A percentile compares a stretch with the other conserved stretches of the same genome.
These are phyloP conservation scores for Clarias batrachus DNA, from an alignment of 2,113 vertebrate species.

Conservation along the genomic window DNA sequence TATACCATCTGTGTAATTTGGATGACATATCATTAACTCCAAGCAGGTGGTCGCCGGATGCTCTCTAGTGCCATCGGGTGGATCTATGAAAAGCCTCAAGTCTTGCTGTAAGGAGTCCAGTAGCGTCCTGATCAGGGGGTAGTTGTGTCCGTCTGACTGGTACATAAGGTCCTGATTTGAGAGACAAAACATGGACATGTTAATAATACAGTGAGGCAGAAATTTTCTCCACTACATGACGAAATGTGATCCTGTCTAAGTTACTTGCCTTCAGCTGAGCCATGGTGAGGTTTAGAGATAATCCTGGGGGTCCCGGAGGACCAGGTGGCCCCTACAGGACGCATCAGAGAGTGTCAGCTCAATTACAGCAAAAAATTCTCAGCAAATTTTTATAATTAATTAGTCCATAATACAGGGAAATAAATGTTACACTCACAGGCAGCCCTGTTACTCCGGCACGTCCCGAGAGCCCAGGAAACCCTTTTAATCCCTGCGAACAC, in stretches of 20 bases:
- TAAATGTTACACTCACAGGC: slow-evolving; percentile 69
- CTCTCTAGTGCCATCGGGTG: slow-evolving; percentile 76
- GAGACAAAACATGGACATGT: not conserved
- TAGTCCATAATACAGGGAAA: not conserved
- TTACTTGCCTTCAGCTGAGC: slow-evolving; percentile 70
- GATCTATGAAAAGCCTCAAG: slow-evolving; percentile 67
- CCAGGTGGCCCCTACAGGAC: slow-evolving; percentile 72
- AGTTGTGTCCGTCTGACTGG: slow-evolving; percentile 67
- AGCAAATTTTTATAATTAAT: not conserved
- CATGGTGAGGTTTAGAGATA: slow-evolving; percentile 61
- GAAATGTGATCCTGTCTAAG: not conserved
- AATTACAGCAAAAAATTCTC: not conserved
- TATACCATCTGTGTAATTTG: slow-evolving; percentile 69
- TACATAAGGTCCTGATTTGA: slow-evolving; percentile 66
- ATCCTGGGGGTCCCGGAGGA: slow-evolving; percentile 69
- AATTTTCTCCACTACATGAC: not conserved
- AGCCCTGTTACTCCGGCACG: slow-evolving; percentile 62
- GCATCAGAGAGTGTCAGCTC: not conserved
- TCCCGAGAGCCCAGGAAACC: slow-evolving; percentile 70
- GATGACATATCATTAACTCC: slow-evolving; percentile 77
- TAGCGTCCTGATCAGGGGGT: slow-evolving; percentile 61
- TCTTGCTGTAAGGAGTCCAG: slow-evolving; percentile 71
- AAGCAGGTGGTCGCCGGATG: slow-evolving; percentile 77
- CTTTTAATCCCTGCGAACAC: slow-evolving; percentile 74
- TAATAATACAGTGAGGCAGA: not conserved